Conservation (phyloP, 2,113 vertebrate species). For the Cepphus grylle region DNA sequence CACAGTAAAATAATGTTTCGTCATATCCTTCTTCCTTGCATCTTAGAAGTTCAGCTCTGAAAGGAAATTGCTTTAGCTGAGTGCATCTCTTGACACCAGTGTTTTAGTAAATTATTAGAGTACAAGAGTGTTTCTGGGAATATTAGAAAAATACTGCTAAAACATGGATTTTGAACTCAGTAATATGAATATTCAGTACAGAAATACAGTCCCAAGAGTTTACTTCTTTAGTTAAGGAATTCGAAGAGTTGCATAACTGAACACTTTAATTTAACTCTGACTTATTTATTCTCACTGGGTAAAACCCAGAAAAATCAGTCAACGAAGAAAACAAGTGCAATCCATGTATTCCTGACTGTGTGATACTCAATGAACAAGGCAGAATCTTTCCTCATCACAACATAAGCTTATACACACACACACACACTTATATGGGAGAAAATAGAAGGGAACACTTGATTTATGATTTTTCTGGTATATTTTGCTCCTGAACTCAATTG, state of each 20-base stretch:
- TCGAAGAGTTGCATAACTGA: background rate
- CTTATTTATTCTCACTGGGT: background rate
- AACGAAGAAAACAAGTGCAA: background rate
- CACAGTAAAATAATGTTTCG: background rate
- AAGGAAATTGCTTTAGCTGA: background rate
- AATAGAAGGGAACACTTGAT: background rate
- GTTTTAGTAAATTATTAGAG: background rate
- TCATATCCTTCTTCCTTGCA: background rate
- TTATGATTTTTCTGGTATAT: background rate
- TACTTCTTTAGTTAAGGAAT: background rate
- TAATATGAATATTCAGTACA: background rate
- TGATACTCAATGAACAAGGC: background rate
- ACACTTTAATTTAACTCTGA: background rate
- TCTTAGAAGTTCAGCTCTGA: background rate
- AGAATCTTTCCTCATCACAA: background rate
- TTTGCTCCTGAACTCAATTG: background rate
- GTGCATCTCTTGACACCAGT: background rate
- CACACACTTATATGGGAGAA: background rate
- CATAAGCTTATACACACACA: accelerated
- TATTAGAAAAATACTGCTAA: background rate
- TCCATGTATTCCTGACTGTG: background rate
- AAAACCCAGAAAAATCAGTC: background rate
- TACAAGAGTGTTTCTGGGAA: background rate
- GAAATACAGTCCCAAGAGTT: background rate
- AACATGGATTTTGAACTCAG: background rate